Percentiles rank a stretch among this genome's conserved stretches.
Evolutionary conservation across 2,113 vertebrate species (phyloP).

Genomic region (Zosterops borbonicus): DNA sequence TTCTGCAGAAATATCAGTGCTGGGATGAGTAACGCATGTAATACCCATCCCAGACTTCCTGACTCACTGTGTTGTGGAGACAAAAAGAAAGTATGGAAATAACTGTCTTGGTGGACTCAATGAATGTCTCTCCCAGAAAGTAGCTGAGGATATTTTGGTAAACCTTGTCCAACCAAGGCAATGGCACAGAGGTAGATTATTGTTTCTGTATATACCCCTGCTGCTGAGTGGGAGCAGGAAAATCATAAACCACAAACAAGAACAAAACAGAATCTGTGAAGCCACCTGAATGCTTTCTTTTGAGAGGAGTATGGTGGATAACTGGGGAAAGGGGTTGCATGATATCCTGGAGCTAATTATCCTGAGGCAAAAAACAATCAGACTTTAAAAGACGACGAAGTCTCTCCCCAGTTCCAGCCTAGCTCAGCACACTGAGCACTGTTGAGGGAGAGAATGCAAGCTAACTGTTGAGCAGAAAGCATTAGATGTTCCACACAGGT

Average conservation of each 20-base stretch:
- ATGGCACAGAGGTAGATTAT: background rate
- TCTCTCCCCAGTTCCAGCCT: background rate
- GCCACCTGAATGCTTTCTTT: background rate
- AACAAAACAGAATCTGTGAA: background rate
- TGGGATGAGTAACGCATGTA: background rate
- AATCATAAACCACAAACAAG: background rate
- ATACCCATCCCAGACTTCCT: background rate
- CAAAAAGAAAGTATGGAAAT: background rate
- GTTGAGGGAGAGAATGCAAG: background rate
- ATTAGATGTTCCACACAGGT: background rate
- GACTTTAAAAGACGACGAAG: rapidly evolving
- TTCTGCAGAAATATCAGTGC: background rate
- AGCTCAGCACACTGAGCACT: background rate
- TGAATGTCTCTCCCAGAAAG: background rate
- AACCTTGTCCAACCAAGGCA: background rate
- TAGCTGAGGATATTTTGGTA: background rate
- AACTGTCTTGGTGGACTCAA: background rate
- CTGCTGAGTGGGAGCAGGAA: background rate
- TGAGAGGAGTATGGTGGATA: background rate
- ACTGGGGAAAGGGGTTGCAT: background rate
- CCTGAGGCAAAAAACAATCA: background rate
- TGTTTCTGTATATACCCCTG: background rate
- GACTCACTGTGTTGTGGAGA: background rate
- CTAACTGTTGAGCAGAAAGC: background rate
- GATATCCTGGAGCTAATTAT: background rate